These are phyloP conservation scores for Odontamblyopus rebecca DNA, from an alignment of 2,797 vertebrate genomes.

Conservation along the genomic window DNA sequence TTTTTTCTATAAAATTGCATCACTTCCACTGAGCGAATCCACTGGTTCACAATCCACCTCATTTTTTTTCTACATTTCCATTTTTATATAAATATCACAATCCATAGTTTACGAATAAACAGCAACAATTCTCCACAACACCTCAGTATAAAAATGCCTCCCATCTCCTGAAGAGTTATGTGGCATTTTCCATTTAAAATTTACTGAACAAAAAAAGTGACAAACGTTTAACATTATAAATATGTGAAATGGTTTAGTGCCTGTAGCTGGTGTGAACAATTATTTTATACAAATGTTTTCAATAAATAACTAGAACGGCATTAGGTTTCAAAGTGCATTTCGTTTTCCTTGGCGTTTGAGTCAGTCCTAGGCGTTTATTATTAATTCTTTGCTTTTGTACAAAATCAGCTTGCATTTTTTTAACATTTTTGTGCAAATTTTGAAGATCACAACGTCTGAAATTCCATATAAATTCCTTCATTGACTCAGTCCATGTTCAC, in stretches of 20 bases:
- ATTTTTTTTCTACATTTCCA: background rate
- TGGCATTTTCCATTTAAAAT: background rate
- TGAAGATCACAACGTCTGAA: too few relatives aligned
- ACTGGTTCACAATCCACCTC: background rate
- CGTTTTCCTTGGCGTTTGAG: background rate
- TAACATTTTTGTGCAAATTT: too few relatives aligned
- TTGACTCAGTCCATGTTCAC: too few relatives aligned
- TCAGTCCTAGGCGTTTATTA: background rate
- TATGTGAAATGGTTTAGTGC: background rate
- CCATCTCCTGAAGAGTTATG: background rate
- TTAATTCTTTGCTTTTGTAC: too few relatives aligned
- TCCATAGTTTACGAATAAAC: background rate
- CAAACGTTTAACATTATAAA: background rate
- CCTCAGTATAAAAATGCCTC: background rate
- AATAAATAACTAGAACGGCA: background rate
- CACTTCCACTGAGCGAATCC: background rate
- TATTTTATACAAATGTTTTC: background rate
- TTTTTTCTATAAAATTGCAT: background rate
- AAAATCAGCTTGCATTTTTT: too few relatives aligned
- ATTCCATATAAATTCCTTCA: too few relatives aligned
- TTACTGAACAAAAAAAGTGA: background rate
- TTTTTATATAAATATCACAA: conserved; percentile 1
- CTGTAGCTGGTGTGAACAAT: background rate
- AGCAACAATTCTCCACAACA: background rate
- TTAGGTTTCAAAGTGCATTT: background rate